A percentile compares a stretch with the other conserved stretches of the same genome.
These are phyloP conservation scores for Delichon dasypus DNA, from an alignment of 2,797 vertebrate species.

Conservation along the genomic window DNA sequence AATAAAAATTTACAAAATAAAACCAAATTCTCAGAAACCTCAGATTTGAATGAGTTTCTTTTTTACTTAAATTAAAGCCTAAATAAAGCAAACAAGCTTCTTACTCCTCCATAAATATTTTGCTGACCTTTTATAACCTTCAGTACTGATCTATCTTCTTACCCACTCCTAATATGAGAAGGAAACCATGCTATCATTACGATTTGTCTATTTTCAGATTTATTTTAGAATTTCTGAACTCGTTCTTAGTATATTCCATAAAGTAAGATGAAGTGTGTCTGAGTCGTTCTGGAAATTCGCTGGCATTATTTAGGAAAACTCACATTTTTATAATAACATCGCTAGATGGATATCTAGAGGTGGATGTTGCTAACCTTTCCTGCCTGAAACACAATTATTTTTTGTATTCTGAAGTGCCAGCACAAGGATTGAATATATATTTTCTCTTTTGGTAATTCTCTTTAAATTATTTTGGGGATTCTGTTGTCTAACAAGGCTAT, in stretches of 20 bases:
- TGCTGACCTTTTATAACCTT: neutral
- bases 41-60: neutral
- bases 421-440: neutral
- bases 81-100: neutral
- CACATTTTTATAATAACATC: neutral
- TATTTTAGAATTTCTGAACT: neutral
- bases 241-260: neutral
- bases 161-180: neutral
- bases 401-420: neutral
- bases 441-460: neutral
- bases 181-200: neutral
- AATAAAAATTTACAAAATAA: neutral
- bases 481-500: neutral
- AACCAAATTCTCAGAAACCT: neutral
- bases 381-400: rapidly evolving
- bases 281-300: neutral
- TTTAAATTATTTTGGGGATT: neutral
- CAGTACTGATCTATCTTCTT: neutral
- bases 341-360: neutral
- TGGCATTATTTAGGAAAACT: neutral
- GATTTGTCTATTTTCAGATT: neutral
- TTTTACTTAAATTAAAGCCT: neutral
- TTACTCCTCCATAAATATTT: neutral
- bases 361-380: neutral
- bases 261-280: neutral